Percentiles rank a stretch among this genome's conserved stretches.
Evolutionary conservation across 2,888 invertebrate genomes (phyloP).

Genomic region (Pharmacophagus antenor): DNA sequence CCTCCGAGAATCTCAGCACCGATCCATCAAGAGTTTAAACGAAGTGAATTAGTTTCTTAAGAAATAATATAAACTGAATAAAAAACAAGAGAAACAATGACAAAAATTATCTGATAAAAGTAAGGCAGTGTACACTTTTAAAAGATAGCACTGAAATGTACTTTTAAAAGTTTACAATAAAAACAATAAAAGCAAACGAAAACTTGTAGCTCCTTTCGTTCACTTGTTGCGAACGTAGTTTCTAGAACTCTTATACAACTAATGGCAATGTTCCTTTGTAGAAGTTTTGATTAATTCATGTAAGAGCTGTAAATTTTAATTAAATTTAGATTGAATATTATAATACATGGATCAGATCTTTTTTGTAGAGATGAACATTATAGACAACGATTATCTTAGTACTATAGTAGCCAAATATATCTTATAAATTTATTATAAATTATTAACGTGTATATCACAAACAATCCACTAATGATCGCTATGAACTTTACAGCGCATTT

Average conservation of each 20-base stretch:
- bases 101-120: background rate
- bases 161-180: slow-evolving; percentile 13
- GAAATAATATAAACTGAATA: no score
- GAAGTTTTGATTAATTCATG: background rate
- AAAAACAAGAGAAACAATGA: background rate
- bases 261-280: background rate
- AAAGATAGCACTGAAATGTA: background rate
- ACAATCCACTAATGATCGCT: no score
- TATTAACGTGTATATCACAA: no score
- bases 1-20: no score
- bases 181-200: slow-evolving; percentile 11
- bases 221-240: slow-evolving; percentile 17
- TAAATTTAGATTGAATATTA: background rate
- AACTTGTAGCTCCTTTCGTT: slow-evolving; percentile 17
- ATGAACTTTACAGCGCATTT: no score
- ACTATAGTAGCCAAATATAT: no score
- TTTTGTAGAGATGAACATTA: no score
- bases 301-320: background rate
- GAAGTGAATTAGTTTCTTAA: no score
- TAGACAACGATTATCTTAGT: no score
- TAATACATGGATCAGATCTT: no score
- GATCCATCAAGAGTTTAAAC: no score
- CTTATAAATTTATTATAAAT: no score
- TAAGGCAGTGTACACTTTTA: background rate
- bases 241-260: background rate